Percentiles rank a stretch among this genome's conserved stretches.
These are phyloP conservation scores for Brachypterus glaber DNA, from an alignment of 2,888 invertebrate species.

Conservation along the genomic window DNA sequence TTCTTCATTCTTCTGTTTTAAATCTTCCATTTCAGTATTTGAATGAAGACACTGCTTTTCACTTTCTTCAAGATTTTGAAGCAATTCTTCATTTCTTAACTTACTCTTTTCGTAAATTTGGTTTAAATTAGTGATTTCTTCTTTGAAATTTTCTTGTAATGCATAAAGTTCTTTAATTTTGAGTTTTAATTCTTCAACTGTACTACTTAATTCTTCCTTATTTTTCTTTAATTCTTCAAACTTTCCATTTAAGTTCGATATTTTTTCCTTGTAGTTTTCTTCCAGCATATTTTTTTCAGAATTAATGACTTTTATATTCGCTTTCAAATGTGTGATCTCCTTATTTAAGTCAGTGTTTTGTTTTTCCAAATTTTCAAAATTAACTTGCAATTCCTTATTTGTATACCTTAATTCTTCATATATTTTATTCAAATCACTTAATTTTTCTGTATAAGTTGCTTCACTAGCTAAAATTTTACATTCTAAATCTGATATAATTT, in stretches of 20 bases:
- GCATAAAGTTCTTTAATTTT: too few species aligned
- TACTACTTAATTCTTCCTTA: neutral
- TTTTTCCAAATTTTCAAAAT: conserved; percentile 14
- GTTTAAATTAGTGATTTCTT: too few species aligned
- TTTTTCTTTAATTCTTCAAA: conserved; percentile 6
- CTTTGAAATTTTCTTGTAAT: neutral
- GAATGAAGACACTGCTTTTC: neutral
- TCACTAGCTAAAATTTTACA: too few species aligned
- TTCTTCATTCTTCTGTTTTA: neutral
- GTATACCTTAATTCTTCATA: conserved; percentile 13
- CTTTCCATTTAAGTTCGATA: conserved; percentile 6
- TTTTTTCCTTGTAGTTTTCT: conserved; percentile 4
- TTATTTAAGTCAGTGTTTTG: conserved; percentile 8
- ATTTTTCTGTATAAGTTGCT: neutral
- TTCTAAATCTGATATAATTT: conserved; percentile 4
- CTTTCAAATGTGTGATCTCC: conserved; percentile 4
- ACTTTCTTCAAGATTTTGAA: neutral
- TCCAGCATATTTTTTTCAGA: too few species aligned
- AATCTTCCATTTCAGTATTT: neutral
- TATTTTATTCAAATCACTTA: conserved; percentile 8
- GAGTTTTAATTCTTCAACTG: conserved; percentile 1
- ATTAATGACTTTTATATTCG: neutral
- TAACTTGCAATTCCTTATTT: conserved; percentile 11
- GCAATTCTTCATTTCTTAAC: conserved; percentile 3
- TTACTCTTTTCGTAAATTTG: too few species aligned